phyloP scores from a whole-genome alignment of 2,888 invertebrate species.

The Acholoe squamosa region DNA sequence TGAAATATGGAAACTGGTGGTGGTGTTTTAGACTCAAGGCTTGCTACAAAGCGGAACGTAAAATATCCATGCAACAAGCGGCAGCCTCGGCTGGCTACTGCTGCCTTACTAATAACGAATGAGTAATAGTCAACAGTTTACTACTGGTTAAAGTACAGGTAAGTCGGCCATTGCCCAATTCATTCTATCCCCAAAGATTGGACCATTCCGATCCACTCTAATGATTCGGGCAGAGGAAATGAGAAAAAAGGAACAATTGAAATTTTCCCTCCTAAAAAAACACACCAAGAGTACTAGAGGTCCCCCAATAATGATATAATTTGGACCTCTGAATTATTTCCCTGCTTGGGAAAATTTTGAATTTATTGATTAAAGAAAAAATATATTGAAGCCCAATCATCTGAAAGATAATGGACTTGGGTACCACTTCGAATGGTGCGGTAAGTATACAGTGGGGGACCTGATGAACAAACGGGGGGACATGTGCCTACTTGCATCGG shows the following conservation, averaged over 20 bases:
- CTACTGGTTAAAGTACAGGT: not conserved
- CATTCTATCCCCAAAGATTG: constrained; percentile 21
- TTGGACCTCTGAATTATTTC: not conserved
- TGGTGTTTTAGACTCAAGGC: constrained; percentile 50
- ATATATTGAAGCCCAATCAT: not conserved
- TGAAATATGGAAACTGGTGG: constrained; percentile 50
- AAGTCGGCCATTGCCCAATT: constrained; percentile 61
- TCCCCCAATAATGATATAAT: not conserved
- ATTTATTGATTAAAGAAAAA: not conserved
- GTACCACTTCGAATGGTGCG: not conserved
- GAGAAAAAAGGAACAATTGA: not conserved
- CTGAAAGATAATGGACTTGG: not conserved
- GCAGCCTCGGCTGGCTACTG: not conserved
- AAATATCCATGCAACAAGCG: constrained; percentile 45
- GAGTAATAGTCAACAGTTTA: not conserved
- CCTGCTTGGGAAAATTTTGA: too few species aligned
- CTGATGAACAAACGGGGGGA: not conserved
- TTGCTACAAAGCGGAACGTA: constrained; percentile 51
- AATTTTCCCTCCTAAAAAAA: not conserved
- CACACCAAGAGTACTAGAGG: not conserved
- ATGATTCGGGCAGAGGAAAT: not conserved
- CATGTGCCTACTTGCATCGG: not conserved
- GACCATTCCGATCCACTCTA: too few species aligned
- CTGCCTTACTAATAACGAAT: too few species aligned
- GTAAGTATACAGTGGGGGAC: not conserved